phyloP scores from a whole-genome alignment of 2,797 vertebrate genomes.

The Coregonus suidteri region DNA sequence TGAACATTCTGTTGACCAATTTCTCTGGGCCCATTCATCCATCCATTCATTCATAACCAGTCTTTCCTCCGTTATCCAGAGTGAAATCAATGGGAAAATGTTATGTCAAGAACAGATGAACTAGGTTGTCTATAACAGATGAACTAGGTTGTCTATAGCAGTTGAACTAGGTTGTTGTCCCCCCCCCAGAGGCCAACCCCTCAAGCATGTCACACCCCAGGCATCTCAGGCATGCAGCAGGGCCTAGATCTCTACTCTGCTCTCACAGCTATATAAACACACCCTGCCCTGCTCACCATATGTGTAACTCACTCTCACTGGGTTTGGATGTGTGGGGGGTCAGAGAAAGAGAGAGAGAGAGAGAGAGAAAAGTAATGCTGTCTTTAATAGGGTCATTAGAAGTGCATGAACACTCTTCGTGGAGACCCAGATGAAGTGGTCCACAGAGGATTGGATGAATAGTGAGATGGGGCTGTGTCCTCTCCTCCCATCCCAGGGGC shows the following conservation, averaged over 20 bases:
- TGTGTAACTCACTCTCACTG: not conserved
- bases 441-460: not conserved
- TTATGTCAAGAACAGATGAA: conserved; percentile 5
- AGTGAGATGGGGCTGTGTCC: not conserved
- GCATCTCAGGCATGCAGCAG: conserved; percentile 2
- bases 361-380: not conserved
- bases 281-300: not conserved
- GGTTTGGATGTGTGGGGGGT: too few species aligned
- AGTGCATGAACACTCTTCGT: too few species aligned
- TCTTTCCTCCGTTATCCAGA: too few species aligned
- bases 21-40: too few species aligned
- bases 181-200: not conserved
- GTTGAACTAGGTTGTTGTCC: too few species aligned
- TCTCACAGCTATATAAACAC: not conserved
- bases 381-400: too few species aligned
- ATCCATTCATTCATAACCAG: not conserved
- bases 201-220: conserved; percentile 5
- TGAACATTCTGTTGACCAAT: not conserved
- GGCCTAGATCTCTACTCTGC: not conserved
- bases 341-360: not conserved
- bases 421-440: too few species aligned
- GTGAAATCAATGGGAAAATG: too few species aligned
- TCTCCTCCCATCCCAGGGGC: not conserved
- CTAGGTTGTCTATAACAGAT: not conserved
- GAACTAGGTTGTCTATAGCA: too few species aligned